phyloP scores from a whole-genome alignment of 23 tunicate genomes.

The Halocynthia aurantium region DNA sequence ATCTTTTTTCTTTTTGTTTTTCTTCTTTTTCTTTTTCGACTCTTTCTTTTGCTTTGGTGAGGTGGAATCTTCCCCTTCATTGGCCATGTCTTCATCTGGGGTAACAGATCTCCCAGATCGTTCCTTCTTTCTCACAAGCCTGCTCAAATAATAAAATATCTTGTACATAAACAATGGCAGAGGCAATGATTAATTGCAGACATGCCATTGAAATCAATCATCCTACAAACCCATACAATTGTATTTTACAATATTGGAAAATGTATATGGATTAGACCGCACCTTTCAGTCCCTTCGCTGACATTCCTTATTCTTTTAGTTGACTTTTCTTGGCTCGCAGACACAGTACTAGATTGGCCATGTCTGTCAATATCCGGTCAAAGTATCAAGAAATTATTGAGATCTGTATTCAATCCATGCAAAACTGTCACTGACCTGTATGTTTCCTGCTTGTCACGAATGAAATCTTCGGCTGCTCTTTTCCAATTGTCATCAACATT shows the following conservation, averaged over 20 bases:
- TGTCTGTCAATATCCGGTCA: neutral
- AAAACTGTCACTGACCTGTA: neutral
- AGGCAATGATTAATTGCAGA: no score
- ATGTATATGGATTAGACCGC: neutral
- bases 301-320: neutral
- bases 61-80: slow-evolving; percentile 7
- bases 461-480: no score
- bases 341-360: neutral
- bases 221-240: neutral
- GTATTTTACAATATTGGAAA: neutral
- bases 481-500: no score
- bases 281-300: slow-evolving; percentile 4
- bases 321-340: neutral
- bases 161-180: no score
- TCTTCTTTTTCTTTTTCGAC: slow-evolving; percentile 27
- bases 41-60: slow-evolving; percentile 17
- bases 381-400: neutral
- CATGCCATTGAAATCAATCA: neutral
- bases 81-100: neutral
- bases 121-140: neutral
- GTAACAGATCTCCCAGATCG: slow-evolving; percentile 1
- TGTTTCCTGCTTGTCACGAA: no score
- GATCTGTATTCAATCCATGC: neutral
- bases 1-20: slow-evolving; percentile 15
- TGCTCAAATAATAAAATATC: neutral